phyloP scores from a whole-genome alignment of 2,888 invertebrate genomes.

The Carterocephalus palaemon region DNA sequence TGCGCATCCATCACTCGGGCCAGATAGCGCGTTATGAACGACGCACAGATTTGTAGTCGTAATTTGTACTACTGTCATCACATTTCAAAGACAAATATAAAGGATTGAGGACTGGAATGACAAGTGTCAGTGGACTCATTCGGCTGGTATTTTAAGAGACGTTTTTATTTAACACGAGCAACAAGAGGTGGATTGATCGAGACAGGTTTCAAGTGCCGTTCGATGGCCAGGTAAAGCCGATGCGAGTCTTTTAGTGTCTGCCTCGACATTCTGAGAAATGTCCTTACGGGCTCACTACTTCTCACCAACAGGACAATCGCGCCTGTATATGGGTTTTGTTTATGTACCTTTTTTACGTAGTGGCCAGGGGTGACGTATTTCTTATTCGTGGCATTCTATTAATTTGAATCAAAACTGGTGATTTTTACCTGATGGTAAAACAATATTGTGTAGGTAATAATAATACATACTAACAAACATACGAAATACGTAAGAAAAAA shows the following conservation, averaged over 20 bases:
- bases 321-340: constrained; percentile 24
- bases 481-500: too few species aligned
- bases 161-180: constrained; percentile 77
- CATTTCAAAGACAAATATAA: constrained; percentile 80
- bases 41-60: constrained; percentile 76
- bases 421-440: background rate
- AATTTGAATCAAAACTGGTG: constrained; percentile 1
- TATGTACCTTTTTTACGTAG: constrained; percentile 16
- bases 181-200: constrained; percentile 77
- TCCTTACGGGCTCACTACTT: constrained; percentile 64
- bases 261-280: constrained; percentile 69
- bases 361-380: constrained; percentile 5
- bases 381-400: background rate
- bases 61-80: constrained; percentile 80
- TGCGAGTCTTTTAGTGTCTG: constrained; percentile 60
- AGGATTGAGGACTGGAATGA: constrained; percentile 76
- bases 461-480: constrained; percentile 3
- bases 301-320: constrained; percentile 47
- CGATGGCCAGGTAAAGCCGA: constrained; percentile 63
- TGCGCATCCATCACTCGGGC: constrained; percentile 70
- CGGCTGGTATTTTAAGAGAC: constrained; percentile 74
- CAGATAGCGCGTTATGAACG: constrained; percentile 75
- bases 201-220: constrained; percentile 77
- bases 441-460: background rate
- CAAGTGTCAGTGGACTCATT: constrained; percentile 74